Percentiles rank a stretch among this genome's conserved stretches.
phyloP scores from a whole-genome alignment of 2,113 vertebrate species.

The Dipodomys stephensi region DNA sequence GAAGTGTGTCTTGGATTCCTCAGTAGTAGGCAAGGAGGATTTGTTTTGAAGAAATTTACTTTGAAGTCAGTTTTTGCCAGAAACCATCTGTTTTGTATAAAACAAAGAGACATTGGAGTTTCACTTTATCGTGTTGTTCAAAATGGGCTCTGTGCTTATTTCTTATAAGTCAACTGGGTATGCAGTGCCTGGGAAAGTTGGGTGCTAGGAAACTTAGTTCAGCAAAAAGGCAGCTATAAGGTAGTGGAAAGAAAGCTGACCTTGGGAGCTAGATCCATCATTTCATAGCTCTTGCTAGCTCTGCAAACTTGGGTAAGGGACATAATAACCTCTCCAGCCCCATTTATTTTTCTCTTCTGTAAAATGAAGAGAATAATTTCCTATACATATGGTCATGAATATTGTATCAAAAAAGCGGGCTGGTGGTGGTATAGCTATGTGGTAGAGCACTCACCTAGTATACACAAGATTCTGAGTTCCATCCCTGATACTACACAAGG shows the following conservation, averaged over 20 bases:
- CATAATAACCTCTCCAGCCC: neutral
- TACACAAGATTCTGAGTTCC: neutral
- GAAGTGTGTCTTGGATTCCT: slow-evolving; percentile 54
- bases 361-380: slow-evolving; percentile 3
- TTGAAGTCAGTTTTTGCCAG: slow-evolving; percentile 65
- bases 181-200: slow-evolving; percentile 8
- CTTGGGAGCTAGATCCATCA: neutral
- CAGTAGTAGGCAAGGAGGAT: slow-evolving; percentile 46
- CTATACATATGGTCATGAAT: neutral
- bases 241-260: neutral
- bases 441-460: neutral
- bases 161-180: slow-evolving; percentile 23
- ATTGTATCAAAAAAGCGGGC: neutral
- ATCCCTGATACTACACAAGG: neutral
- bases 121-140: slow-evolving; percentile 55
- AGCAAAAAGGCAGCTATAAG: neutral
- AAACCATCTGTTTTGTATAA: slow-evolving; percentile 71
- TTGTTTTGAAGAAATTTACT: slow-evolving; percentile 70
- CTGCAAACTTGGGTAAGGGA: neutral
- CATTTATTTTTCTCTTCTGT: neutral
- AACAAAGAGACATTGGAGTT: slow-evolving; percentile 48
- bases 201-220: neutral
- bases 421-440: neutral
- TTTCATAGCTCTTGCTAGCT: neutral
- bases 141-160: slow-evolving; percentile 33